Conservation (phyloP, 2,113 vertebrate species). For the Aphelocoma coerulescens region DNA sequence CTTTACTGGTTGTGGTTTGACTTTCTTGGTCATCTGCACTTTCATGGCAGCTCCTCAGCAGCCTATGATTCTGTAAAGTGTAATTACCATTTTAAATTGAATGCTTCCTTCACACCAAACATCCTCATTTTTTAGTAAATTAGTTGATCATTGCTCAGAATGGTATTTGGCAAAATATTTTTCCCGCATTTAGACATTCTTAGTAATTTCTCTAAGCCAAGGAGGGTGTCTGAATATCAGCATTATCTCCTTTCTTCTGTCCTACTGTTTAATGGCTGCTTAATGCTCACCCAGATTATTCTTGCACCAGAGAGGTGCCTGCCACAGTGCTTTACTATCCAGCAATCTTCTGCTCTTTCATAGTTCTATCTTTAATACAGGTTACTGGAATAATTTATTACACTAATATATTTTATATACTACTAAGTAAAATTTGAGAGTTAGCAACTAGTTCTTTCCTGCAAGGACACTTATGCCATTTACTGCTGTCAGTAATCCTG, state of each 20-base stretch:
- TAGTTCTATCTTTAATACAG: neutral
- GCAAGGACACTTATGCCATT: neutral
- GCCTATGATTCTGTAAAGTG: neutral
- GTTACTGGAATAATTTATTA: neutral
- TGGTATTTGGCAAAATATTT: neutral
- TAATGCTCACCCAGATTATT: neutral
- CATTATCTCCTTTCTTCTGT: neutral
- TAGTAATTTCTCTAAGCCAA: neutral
- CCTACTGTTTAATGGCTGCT: neutral
- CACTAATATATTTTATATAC: neutral
- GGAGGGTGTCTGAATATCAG: neutral
- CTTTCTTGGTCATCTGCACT: neutral
- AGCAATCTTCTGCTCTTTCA: neutral
- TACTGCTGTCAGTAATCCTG: neutral
- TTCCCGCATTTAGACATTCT: neutral
- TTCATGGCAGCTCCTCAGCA: neutral
- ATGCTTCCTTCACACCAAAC: neutral
- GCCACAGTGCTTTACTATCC: neutral
- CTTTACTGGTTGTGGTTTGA: neutral
- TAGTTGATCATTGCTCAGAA: neutral
- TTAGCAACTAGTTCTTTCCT: neutral
- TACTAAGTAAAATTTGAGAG: neutral
- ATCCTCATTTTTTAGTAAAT: neutral
- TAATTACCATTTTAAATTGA: neutral
- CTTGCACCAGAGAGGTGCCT: neutral